Evolutionary conservation across 2,888 invertebrate species (phyloP), one percentile per base, ranked within the genome.

Genomic region (Hofmannophila pseudospretella): DNA sequence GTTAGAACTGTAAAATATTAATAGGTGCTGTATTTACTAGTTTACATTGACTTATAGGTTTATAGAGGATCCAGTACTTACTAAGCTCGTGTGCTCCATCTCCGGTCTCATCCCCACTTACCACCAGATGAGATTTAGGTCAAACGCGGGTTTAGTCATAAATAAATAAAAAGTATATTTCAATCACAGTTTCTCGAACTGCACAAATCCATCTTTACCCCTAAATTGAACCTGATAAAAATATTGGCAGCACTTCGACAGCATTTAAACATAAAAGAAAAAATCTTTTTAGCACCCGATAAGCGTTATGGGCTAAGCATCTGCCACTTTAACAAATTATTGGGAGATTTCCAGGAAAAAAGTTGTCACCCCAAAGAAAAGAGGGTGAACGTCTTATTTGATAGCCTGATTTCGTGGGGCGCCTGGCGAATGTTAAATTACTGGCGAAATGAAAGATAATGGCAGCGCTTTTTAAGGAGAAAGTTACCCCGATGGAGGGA

Each of bases 301-400:
- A 82, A 82, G 75, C 81, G 76, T 79, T 79, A 75, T 73, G 69
- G 70, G 71, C 76, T 77, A 82, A 82, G 73, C 76, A 78, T 74
- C 79, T 84, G 80, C 76, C 82, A 85, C 81, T 85, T 79, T 80
- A 76, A 73, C 80, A 82, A 84, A 85, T 84, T 84, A 84, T 84
- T 78, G 75, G 80, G 64, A 75, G 81, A 79, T 80, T 85, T 73
- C 53, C 66, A 58, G 59, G 69, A 74, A 76, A 78, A 82, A 84
- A 80, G 76, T 80, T 80, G 81, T 81, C 80, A 72, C 80, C 81
- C 76, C 55, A 52, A 53, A 25, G 41, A n/a, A 61, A 63, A 65
- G 72, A 73, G 78, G 79, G 75, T 68, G 67, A 65, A 66, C 70
- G 64, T 65, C 71, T 72, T 71, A 72, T 79, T 82, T 82, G 82